phyloP scores from a whole-genome alignment of 2,797 vertebrate genomes.

The Scyliorhinus canicula region DNA sequence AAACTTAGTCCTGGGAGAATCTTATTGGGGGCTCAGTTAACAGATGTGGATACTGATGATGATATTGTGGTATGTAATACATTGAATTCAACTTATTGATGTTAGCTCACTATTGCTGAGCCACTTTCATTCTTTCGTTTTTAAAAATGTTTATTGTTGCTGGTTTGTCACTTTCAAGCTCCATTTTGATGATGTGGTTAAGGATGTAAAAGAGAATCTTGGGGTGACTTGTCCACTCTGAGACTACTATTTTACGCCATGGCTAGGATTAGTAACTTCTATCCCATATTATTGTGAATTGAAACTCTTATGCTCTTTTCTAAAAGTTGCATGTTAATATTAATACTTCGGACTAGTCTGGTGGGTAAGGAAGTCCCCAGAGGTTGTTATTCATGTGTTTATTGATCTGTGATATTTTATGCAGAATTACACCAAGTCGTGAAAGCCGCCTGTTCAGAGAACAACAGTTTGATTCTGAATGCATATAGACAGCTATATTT shows the following conservation, averaged over 20 bases:
- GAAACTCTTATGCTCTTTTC: neutral
- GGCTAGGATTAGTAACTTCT: neutral
- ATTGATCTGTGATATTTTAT: neutral
- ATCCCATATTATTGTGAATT: neutral
- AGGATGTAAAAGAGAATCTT: neutral
- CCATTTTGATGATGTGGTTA: neutral
- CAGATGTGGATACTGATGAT: neutral
- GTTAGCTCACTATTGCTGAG: neutral
- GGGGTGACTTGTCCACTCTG: neutral
- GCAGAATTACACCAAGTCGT: neutral
- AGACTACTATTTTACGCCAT: neutral
- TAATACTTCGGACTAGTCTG: neutral
- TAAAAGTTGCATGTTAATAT: neutral
- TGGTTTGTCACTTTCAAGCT: neutral
- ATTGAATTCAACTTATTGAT: neutral
- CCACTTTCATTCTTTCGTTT: neutral
- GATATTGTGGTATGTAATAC: neutral
- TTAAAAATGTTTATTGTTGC: neutral
- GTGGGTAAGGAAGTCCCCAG: neutral
- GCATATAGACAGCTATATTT: neutral
- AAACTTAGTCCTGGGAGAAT: neutral
- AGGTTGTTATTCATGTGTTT: neutral
- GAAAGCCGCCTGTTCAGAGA: neutral
- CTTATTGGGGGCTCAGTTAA: neutral
- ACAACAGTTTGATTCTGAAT: neutral